Evolutionary conservation across 1,140 invertebrate species (phyloP).

Genomic region (Medauroidea extradentata): DNA sequence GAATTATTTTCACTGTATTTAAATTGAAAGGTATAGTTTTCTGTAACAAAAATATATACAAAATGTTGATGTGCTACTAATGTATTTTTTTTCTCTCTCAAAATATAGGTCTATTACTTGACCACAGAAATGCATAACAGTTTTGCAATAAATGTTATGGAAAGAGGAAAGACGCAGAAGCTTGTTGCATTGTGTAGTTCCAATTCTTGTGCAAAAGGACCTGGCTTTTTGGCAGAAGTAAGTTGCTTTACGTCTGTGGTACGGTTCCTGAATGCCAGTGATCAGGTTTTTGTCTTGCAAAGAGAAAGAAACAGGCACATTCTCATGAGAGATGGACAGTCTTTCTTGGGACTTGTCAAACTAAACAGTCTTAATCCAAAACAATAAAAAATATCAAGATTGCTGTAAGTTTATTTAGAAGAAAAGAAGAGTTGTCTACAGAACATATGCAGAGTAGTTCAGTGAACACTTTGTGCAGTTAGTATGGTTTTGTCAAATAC

Average conservation of each 20-base stretch:
- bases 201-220: neutral
- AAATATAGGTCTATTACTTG: conserved; percentile 17
- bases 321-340: conserved; percentile 14
- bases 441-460: too few relatives aligned
- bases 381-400: too few relatives aligned
- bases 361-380: conserved; percentile 1
- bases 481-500: too few relatives aligned
- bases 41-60: too few relatives aligned
- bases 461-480: too few relatives aligned
- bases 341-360: conserved; percentile 15
- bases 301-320: conserved; percentile 16
- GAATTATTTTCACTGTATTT: too few relatives aligned
- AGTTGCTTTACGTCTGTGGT: conserved; percentile 21
- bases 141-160: conserved; percentile 17
- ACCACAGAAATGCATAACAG: conserved; percentile 15
- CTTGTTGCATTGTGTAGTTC: conserved; percentile 14
- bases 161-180: neutral
- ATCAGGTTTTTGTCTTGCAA: conserved; percentile 16
- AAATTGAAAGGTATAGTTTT: too few relatives aligned
- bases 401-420: too few relatives aligned
- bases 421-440: too few relatives aligned
- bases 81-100: too few relatives aligned
- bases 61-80: too few relatives aligned
- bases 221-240: conserved; percentile 4
- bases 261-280: conserved; percentile 11